phyloP scores from a whole-genome alignment of 2,888 invertebrate genomes.

The Mesorhabditis sp. region DNA sequence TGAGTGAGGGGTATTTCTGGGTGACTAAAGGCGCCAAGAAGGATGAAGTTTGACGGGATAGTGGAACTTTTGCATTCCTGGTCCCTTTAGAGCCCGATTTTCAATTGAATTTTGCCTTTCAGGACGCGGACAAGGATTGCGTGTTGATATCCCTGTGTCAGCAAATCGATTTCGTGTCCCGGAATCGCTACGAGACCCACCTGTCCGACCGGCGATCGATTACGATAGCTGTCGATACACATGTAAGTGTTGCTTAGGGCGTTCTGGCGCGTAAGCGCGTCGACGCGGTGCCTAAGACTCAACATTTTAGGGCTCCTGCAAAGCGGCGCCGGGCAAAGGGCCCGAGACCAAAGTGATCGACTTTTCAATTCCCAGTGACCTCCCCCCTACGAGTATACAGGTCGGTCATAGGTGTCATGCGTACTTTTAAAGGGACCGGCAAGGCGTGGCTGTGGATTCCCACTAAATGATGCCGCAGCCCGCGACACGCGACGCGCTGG shows the following conservation, averaged over 20 bases:
- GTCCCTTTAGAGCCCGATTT: neutral
- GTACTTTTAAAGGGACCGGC: no score
- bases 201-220: slow-evolving; percentile 43
- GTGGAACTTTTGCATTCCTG: no score
- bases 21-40: neutral
- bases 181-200: slow-evolving; percentile 35
- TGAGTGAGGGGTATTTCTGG: slow-evolving; percentile 7
- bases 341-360: slow-evolving; percentile 50
- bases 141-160: slow-evolving; percentile 48
- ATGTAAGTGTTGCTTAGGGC: slow-evolving; percentile 23
- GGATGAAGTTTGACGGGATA: no score
- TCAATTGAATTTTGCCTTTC: neutral
- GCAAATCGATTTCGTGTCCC: slow-evolving; percentile 48
- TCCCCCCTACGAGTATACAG: slow-evolving; percentile 46
- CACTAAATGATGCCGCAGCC: no score
- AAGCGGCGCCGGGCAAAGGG: slow-evolving; percentile 40
- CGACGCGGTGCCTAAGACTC: neutral
- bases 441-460: no score
- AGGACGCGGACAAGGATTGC: slow-evolving; percentile 45
- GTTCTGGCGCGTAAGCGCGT: neutral
- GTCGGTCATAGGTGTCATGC: neutral
- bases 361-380: slow-evolving; percentile 43
- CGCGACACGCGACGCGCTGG: no score
- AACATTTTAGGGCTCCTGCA: slow-evolving; percentile 44
- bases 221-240: slow-evolving; percentile 50